These are phyloP conservation scores for Darevskia nairensis DNA, from an alignment of 2,797 vertebrate species.

Conservation along the genomic window DNA sequence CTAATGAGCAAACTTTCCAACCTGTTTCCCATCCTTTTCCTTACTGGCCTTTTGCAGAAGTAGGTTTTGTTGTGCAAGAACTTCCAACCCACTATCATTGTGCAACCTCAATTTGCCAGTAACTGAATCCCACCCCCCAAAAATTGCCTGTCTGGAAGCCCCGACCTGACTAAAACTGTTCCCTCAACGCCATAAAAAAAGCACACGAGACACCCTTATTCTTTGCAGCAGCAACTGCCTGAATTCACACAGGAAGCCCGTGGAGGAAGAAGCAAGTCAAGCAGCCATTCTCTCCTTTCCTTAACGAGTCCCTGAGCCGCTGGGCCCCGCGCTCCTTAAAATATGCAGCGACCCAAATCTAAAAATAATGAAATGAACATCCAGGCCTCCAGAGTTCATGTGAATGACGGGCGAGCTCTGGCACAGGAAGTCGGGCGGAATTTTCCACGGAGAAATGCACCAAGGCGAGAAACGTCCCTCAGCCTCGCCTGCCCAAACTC, in stretches of 20 bases:
- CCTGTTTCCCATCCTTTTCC: too few relatives aligned
- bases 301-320: too few relatives aligned
- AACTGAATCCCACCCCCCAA: too few relatives aligned
- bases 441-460: slow-evolving; percentile 42
- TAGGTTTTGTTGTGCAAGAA: too few relatives aligned
- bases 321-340: not conserved
- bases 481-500: not conserved
- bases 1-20: too few relatives aligned
- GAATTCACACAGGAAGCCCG: not conserved
- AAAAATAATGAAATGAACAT: not conserved
- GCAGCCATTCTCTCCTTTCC: not conserved
- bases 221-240: not conserved
- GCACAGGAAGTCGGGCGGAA: slow-evolving; percentile 30
- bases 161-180: too few relatives aligned
- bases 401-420: not conserved
- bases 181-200: too few relatives aligned
- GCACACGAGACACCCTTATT: too few relatives aligned
- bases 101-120: too few relatives aligned
- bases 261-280: not conserved
- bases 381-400: not conserved
- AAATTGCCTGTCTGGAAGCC: too few relatives aligned
- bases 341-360: not conserved
- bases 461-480: not conserved
- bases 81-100: too few relatives aligned
- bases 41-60: too few relatives aligned